Percentiles rank a stretch among this genome's conserved stretches.
These are phyloP conservation scores for Brachyalestes nurse DNA, from an alignment of 2,797 vertebrate species.

Conservation along the genomic window DNA sequence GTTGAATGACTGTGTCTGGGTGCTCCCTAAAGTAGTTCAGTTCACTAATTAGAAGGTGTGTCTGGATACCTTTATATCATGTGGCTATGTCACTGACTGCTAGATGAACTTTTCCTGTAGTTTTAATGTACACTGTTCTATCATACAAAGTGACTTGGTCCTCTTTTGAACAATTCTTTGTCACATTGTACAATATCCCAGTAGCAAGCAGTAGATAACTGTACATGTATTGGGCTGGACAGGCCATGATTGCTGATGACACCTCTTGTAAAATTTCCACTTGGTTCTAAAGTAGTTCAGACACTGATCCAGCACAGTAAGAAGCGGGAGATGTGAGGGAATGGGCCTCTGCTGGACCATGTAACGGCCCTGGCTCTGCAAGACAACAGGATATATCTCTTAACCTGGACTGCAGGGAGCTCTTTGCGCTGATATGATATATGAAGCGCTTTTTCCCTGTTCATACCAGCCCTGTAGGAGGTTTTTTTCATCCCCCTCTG, in stretches of 20 bases:
- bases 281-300: slow-evolving; percentile 26
- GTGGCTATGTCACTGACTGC: too few relatives aligned
- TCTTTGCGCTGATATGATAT: slow-evolving; percentile 74
- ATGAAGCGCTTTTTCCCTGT: slow-evolving; percentile 66
- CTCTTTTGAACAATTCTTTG: neutral
- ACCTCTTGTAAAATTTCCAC: slow-evolving; percentile 23
- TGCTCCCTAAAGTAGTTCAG: too few relatives aligned
- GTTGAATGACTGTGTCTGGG: too few relatives aligned
- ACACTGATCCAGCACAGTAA: slow-evolving; percentile 20
- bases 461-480: slow-evolving; percentile 74
- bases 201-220: slow-evolving; percentile 4
- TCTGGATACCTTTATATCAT: too few relatives aligned
- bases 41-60: too few relatives aligned
- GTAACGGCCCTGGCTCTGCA: slow-evolving; percentile 23
- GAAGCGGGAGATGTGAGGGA: neutral
- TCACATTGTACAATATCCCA: neutral
- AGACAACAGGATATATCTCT: slow-evolving; percentile 59
- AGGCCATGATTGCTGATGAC: slow-evolving; percentile 1
- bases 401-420: slow-evolving; percentile 50
- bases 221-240: neutral
- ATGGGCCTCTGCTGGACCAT: slow-evolving; percentile 7
- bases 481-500: slow-evolving; percentile 76
- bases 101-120: too few relatives aligned
- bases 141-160: neutral
- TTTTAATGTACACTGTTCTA: neutral